A percentile compares a stretch with the other conserved stretches of the same genome.
phyloP scores from a whole-genome alignment of 2,797 vertebrate genomes.

The Balearica regulorum region DNA sequence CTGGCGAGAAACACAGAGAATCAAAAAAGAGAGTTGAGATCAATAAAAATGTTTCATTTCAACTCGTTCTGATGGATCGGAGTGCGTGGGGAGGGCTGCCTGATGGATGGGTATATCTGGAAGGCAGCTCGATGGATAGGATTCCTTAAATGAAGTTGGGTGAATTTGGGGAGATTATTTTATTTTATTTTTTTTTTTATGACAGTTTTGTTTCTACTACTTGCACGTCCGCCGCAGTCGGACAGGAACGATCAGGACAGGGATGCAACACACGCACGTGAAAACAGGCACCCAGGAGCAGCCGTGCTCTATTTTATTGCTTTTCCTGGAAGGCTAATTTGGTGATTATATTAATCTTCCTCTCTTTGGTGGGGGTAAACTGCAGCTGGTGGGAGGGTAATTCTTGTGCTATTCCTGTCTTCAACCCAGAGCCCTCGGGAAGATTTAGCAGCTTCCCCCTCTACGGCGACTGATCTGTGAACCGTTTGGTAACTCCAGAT shows the following conservation, averaged over 20 bases:
- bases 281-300: not conserved
- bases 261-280: accelerated
- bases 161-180: not conserved
- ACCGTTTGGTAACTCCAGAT: not conserved
- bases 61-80: not conserved
- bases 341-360: not conserved
- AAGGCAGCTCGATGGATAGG: not conserved
- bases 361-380: not conserved
- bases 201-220: not conserved
- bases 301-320: not conserved
- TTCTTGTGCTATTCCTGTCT: not conserved
- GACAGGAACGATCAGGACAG: not conserved
- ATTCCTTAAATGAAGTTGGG: not conserved
- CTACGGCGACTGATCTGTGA: not conserved
- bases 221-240: accelerated
- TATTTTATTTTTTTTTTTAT: not conserved
- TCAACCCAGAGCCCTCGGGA: not conserved
- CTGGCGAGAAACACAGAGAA: not conserved
- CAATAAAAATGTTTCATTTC: not conserved
- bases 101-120: not conserved
- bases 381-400: not conserved
- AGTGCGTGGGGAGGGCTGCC: not conserved
- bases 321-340: not conserved
- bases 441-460: not conserved
- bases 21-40: not conserved